Percentiles rank a stretch among this genome's conserved stretches.
These are phyloP conservation scores for Neodiprion fabricii DNA, from an alignment of 1,140 invertebrate genomes.

Conservation along the genomic window DNA sequence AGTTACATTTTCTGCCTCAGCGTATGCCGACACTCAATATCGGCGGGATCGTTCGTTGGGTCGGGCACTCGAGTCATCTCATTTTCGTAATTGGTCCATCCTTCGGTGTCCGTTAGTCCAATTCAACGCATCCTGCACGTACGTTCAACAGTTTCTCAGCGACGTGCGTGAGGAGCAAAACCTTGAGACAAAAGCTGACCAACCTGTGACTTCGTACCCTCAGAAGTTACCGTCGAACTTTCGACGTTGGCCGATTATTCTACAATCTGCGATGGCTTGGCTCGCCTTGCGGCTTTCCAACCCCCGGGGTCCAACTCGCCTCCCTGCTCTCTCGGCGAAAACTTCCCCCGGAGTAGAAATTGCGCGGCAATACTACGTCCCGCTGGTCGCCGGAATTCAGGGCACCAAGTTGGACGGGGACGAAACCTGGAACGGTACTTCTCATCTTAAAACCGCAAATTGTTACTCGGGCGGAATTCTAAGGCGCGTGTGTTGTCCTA, in stretches of 20 bases:
- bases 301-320: not conserved
- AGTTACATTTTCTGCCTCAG: not conserved
- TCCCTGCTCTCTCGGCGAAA: not conserved
- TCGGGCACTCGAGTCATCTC: not conserved
- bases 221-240: not conserved
- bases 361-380: not conserved
- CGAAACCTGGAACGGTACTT: no score
- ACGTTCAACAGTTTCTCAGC: not conserved
- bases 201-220: not conserved
- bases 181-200: not conserved
- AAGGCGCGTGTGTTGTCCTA: conserved; percentile 39
- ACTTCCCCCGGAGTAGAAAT: not conserved
- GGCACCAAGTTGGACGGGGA: no score
- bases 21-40: not conserved
- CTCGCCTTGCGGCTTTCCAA: not conserved
- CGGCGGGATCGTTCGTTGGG: no score
- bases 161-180: not conserved
- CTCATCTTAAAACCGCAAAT: no score
- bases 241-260: not conserved
- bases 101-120: not conserved
- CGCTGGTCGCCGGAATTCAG: no score
- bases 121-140: not conserved
- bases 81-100: not conserved
- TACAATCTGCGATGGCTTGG: not conserved
- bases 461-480: not conserved